Conservation (phyloP, 2,113 vertebrate species). For the Thinocorus orbignyianus region DNA sequence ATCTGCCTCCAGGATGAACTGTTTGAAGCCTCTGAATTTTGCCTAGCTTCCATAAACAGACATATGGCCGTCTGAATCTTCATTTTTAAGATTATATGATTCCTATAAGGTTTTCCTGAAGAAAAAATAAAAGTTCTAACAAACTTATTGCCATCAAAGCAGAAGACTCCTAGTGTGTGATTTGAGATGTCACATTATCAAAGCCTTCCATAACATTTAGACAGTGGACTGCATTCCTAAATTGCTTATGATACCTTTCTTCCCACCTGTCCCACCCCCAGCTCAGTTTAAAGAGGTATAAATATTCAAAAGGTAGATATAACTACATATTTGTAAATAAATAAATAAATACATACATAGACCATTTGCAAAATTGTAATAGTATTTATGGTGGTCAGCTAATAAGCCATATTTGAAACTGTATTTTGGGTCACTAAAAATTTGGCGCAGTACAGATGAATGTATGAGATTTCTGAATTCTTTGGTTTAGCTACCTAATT, state of each 20-base stretch:
- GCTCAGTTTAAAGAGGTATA: not conserved
- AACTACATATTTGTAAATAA: not conserved
- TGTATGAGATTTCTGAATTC: not conserved
- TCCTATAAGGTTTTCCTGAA: not conserved
- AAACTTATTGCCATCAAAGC: not conserved
- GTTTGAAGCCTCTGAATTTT: not conserved
- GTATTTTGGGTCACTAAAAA: not conserved
- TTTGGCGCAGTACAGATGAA: not conserved
- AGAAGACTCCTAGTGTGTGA: not conserved
- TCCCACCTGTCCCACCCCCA: not conserved
- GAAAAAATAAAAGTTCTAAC: not conserved
- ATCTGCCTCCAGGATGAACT: not conserved
- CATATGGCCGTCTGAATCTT: constrained; percentile 31
- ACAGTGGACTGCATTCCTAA: not conserved
- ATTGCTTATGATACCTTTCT: constrained; percentile 6
- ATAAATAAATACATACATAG: not conserved
- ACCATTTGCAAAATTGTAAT: not conserved
- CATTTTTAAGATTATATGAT: not conserved
- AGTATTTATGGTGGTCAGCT: not conserved
- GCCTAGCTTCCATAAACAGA: not conserved
- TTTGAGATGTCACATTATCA: constrained; percentile 21
- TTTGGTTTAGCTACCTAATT: not conserved
- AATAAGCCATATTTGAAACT: not conserved
- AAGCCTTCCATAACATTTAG: constrained; percentile 32
- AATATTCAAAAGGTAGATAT: not conserved